Conservation (phyloP, 2,113 vertebrate species). For the Bos indicus region DNA sequence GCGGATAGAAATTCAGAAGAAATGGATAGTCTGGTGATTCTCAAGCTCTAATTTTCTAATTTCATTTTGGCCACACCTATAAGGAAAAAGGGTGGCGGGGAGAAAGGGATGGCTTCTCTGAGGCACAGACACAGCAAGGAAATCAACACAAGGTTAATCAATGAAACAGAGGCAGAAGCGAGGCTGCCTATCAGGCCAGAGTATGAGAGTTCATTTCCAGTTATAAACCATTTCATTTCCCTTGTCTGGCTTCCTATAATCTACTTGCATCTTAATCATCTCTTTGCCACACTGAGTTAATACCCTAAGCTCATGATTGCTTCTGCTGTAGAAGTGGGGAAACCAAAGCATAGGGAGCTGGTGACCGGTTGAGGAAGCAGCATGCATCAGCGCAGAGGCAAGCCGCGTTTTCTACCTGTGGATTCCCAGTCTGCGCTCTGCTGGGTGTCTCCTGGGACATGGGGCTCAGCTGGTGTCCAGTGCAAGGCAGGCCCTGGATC, state of each 20-base stretch:
- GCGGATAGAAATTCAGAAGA: background rate
- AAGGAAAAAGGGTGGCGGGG: background rate
- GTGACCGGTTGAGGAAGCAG: background rate
- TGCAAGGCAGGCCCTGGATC: background rate
- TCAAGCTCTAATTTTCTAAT: background rate
- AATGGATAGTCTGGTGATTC: background rate
- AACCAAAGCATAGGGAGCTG: background rate
- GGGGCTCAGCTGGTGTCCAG: background rate
- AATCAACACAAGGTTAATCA: background rate
- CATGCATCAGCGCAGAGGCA: background rate
- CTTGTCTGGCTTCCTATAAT: background rate
- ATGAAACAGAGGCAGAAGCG: background rate
- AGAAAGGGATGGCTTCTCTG: background rate
- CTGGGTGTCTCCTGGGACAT: background rate
- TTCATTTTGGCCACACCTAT: background rate
- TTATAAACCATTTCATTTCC: background rate
- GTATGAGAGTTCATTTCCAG: background rate
- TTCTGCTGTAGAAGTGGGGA: background rate
- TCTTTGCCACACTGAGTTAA: background rate
- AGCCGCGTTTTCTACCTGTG: background rate
- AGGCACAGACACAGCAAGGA: background rate
- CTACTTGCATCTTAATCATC: background rate
- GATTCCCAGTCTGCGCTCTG: background rate
- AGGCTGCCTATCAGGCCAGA: background rate
- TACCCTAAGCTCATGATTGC: background rate